Percentiles rank a stretch among this genome's conserved stretches.
These are phyloP conservation scores for Peromyscus maniculatus DNA, from an alignment of 2,113 vertebrate genomes.

Conservation along the genomic window DNA sequence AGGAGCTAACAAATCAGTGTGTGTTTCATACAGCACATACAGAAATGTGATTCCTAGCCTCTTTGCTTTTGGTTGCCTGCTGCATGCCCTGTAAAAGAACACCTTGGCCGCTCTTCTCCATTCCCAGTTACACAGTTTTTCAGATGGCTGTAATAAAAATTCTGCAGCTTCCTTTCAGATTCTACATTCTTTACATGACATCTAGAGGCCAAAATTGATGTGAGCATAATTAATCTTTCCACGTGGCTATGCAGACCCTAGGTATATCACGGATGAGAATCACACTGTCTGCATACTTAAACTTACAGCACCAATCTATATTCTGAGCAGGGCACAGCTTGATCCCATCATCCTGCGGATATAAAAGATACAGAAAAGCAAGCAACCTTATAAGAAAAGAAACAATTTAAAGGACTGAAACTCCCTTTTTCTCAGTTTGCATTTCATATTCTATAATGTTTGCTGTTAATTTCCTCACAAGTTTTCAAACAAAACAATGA, in stretches of 20 bases:
- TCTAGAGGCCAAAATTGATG: slow-evolving; percentile 88
- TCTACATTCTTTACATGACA: slow-evolving; percentile 87
- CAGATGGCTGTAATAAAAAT: slow-evolving; percentile 83
- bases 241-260: slow-evolving; percentile 78
- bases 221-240: slow-evolving; percentile 88
- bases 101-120: background rate
- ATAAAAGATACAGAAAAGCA: slow-evolving; percentile 70
- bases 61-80: slow-evolving; percentile 56
- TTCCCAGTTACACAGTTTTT: slow-evolving; percentile 22
- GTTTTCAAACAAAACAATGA: slow-evolving; percentile 82
- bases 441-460: slow-evolving; percentile 59
- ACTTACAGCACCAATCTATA: slow-evolving; percentile 81
- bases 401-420: slow-evolving; percentile 58
- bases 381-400: slow-evolving; percentile 9
- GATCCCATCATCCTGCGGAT: slow-evolving; percentile 61
- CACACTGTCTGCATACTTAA: slow-evolving; percentile 85
- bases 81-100: slow-evolving; percentile 51
- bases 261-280: slow-evolving; percentile 77
- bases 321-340: slow-evolving; percentile 80
- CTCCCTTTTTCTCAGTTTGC: slow-evolving; percentile 44
- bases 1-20: slow-evolving; percentile 67
- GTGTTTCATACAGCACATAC: slow-evolving; percentile 36
- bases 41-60: slow-evolving; percentile 66
- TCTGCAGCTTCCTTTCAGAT: slow-evolving; percentile 80
- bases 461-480: slow-evolving; percentile 71